Percentiles rank a stretch among this genome's conserved stretches.
These are phyloP conservation scores for Poecilia latipinna DNA, from an alignment of 2,113 vertebrate genomes.

Conservation along the genomic window DNA sequence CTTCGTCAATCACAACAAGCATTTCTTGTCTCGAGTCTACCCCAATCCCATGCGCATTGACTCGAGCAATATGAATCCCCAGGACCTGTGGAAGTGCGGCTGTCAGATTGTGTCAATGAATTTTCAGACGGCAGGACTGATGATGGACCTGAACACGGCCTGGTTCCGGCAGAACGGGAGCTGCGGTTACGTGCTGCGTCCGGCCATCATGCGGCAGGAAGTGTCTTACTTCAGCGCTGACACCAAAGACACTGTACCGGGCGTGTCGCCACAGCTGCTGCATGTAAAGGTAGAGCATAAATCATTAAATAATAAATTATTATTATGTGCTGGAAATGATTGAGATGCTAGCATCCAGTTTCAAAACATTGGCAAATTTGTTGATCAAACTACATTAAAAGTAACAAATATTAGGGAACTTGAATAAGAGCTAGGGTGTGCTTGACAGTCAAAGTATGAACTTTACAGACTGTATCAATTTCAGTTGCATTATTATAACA, in stretches of 20 bases:
- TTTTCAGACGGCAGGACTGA: constrained; percentile 92
- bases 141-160: constrained; percentile 95
- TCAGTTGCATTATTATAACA: not conserved
- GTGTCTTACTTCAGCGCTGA: constrained; percentile 95
- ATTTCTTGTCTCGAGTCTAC: constrained; percentile 88
- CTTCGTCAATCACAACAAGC: constrained; percentile 96
- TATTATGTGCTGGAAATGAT: not conserved
- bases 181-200: constrained; percentile 91
- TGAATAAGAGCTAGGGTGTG: not conserved
- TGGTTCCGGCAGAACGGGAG: constrained; percentile 95
- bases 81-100: constrained; percentile 95
- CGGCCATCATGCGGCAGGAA: constrained; percentile 94
- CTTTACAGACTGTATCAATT: not conserved
- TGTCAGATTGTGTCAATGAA: constrained; percentile 96
- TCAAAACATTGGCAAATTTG: not conserved
- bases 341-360: not conserved
- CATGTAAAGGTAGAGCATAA: constrained; percentile 75
- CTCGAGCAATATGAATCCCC: constrained; percentile 96
- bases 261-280: constrained; percentile 93
- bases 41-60: constrained; percentile 92
- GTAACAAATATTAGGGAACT: not conserved
- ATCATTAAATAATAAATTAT: not conserved
- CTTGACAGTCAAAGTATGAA: not conserved
- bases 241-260: constrained; percentile 90
- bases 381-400: not conserved